Base-by-base conservation (phyloP, 2,113 vertebrate species). In the Cervus canadensis region DNA sequence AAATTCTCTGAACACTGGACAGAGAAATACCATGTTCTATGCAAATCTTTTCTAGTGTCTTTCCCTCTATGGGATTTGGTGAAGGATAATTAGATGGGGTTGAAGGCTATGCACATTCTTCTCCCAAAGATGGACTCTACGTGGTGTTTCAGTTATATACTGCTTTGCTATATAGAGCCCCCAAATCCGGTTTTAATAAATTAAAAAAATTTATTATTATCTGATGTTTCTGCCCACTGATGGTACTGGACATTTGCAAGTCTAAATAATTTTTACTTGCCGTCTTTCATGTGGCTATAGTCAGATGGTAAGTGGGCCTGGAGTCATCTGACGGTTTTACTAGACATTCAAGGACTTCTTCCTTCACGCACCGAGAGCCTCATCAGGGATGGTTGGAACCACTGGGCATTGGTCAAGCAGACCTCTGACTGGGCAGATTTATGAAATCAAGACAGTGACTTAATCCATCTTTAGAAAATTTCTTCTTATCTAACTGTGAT, bases 21-120 rank as follows among this genome's bases (percentile, higher is more conserved):
- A 98, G 98, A 99, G 99, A 94, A 98, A 96, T 13, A 94, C 96
- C 97, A 99, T 98, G 83, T 99, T 98, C 97, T 99, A 99, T 98
- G 99, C 99, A 98, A 99, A 98, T 98, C 99, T 99, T 97, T 99
- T 99, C 13, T 98, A 98, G 36, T 99, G 98, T 71, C 98, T 99
- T 96, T 96, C 99, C 99, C 60, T 99, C 98, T 98, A 99, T 97
- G 92, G 97, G 99, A 98, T 98, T 99, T 97, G 99, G 98, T 79
- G 98, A 99, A 98, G 98, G 99, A 2, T 98, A 98, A 48, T 98
- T 98, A 15, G 97, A 98, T 4, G 97, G 88, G 57, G 93, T 94
- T 97, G 95, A 71, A 97, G 98, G 91, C 11, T 98, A 99, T 99
- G 92, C 14, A n/a, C 15, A 48, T 48, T 67, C 23, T 89, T 84